Percentiles rank a stretch among this genome's conserved stretches.
Conservation (phyloP, 2,113 vertebrate species). For the Emydura subglobosa region DNA sequence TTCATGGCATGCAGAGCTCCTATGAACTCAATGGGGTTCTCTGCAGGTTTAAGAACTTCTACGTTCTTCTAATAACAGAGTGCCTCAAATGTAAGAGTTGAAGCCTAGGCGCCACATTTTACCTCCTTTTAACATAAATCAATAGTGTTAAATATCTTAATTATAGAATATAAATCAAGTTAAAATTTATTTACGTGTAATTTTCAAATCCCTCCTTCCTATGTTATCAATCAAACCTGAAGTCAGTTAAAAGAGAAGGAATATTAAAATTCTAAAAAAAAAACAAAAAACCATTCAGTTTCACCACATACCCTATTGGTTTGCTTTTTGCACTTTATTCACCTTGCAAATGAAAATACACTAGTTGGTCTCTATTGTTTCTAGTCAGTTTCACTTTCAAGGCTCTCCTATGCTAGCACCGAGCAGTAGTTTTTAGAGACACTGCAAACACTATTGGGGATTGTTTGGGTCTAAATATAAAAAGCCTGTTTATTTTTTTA, state of each 20-base stretch:
- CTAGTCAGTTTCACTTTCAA: background rate
- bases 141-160: background rate
- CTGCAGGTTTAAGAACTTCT: background rate
- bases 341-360: background rate
- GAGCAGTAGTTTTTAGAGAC: background rate
- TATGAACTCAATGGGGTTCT: background rate
- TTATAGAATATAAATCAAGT: background rate
- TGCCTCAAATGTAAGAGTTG: background rate
- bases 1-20: background rate
- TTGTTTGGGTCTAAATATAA: background rate
- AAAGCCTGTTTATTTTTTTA: background rate
- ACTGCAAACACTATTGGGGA: accelerated
- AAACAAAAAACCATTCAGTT: background rate
- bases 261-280: background rate
- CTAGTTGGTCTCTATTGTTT: background rate
- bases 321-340: background rate
- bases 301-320: accelerated
- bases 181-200: background rate
- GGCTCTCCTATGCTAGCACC: background rate
- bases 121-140: background rate
- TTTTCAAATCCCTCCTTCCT: background rate
- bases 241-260: background rate
- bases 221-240: background rate
- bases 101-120: background rate
- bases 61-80: background rate